These are phyloP conservation scores for Molothrus aeneus DNA, from an alignment of 2,797 vertebrate genomes.

Conservation along the genomic window DNA sequence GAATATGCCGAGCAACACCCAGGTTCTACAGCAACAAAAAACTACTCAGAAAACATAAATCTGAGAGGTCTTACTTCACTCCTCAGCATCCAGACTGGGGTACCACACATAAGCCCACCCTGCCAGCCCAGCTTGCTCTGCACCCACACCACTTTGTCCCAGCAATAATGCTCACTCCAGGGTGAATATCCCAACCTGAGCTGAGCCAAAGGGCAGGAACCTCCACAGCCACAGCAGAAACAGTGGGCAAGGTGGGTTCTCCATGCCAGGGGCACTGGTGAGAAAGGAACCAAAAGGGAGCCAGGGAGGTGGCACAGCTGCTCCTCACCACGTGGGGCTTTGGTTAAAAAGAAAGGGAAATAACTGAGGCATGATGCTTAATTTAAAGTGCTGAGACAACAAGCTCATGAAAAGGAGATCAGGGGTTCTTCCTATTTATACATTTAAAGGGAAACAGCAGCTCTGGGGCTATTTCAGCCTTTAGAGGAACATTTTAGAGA, in stretches of 20 bases:
- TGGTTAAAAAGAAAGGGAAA: constrained; percentile 28
- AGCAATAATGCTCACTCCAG: background rate
- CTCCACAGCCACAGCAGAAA: background rate
- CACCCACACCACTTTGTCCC: background rate
- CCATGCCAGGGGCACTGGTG: rapidly evolving
- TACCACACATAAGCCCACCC: rapidly evolving
- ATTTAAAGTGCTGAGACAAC: constrained; percentile 40
- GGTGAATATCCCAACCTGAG: background rate
- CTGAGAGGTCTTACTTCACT: background rate
- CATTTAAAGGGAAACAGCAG: constrained; percentile 16
- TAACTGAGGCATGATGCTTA: constrained; percentile 17
- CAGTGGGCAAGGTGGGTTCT: background rate
- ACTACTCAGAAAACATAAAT: background rate
- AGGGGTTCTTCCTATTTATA: constrained; percentile 20
- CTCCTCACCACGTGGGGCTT: rapidly evolving
- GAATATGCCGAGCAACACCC: background rate
- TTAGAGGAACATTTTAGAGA: background rate
- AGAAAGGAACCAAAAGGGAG: background rate
- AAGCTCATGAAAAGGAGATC: background rate
- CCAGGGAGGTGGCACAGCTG: background rate
- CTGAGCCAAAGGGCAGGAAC: background rate
- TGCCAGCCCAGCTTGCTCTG: background rate
- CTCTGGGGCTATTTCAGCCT: background rate
- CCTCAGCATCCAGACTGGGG: background rate
- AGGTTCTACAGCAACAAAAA: background rate